Conservation (phyloP, 2,888 invertebrate genomes). For the Odontomyia ornata region DNA sequence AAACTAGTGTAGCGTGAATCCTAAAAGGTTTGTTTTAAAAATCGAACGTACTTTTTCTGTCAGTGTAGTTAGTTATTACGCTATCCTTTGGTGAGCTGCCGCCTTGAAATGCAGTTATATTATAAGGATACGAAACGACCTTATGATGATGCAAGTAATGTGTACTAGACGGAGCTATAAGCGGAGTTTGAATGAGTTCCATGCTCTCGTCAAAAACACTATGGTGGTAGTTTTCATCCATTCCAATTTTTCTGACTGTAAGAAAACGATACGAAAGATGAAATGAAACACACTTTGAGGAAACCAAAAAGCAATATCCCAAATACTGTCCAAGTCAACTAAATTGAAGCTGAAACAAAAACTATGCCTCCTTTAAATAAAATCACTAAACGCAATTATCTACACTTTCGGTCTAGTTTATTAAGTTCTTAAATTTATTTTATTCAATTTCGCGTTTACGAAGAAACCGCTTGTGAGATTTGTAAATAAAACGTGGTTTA, state of each 20-base stretch:
- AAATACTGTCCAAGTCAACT: constrained; percentile 4
- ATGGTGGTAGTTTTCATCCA: constrained; percentile 65
- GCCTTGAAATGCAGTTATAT: constrained; percentile 64
- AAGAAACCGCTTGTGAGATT: constrained; percentile 18
- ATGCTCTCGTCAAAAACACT: constrained; percentile 64
- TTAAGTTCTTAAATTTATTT: too few relatives aligned
- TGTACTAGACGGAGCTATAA: constrained; percentile 60
- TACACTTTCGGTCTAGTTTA: neutral
- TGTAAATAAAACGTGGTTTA: constrained; percentile 4
- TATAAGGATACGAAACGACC: constrained; percentile 63
- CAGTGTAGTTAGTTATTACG: constrained; percentile 55
- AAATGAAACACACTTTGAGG: constrained; percentile 4
- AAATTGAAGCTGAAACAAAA: neutral
- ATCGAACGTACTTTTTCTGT: constrained; percentile 64
- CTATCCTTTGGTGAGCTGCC: constrained; percentile 55
- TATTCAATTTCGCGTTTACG: too few relatives aligned
- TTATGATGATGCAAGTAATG: constrained; percentile 60
- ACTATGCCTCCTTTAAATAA: too few relatives aligned
- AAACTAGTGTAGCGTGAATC: constrained; percentile 8
- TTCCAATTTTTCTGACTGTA: constrained; percentile 65
- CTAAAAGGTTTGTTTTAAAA: constrained; percentile 22
- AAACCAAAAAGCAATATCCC: neutral
- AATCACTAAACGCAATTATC: too few relatives aligned
- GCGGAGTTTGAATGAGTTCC: constrained; percentile 64
- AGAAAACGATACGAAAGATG: constrained; percentile 48